Base-by-base conservation (phyloP, 2,797 vertebrate genomes). In the Podarcis siculus region DNA sequence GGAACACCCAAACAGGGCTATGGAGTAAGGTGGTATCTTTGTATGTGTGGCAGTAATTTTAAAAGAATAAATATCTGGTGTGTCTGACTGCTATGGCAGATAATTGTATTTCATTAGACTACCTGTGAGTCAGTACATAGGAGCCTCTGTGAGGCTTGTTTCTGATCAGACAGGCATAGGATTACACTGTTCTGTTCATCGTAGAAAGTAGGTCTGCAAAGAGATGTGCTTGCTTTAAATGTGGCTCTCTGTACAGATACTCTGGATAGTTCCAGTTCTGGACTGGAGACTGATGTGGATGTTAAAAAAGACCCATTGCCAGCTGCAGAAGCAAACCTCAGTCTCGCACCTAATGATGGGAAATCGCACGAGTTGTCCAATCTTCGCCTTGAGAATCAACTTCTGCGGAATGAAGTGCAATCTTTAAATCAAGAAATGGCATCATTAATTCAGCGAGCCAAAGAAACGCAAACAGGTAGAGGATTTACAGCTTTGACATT, bases 401-500 rank as follows among this genome's bases (percentile, higher is more conserved):
- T 99, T 64, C 95, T 99, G 87, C 97, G 98, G 77, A 99, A 96
- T 78, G 99, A 99, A 93, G 98, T 99, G 90, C 96, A 98, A 4
- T 99, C 99, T 72, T 98, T 99, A 94, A 99, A 99, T 97, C 99
- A 99, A 95, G 99, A 99, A 97, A 98, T 99, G 98, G 98, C 98
- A 27, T 98, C 98, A 0, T 93, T 99, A 92, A 97, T 99, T 95
- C 98, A 99, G 94, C 98, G 98, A 91, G 98, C 98, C 88, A 99
- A 99, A 96, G 98, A 98, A 96, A 97, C 98, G 19, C 99, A 99
- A 93, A 98, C 98, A 91, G 99, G 99, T 99, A 95, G 55, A 79
- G 49, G 19, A 4, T 77, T 87, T 72, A 58, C 85, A 88, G 42
- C 5, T n/a, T 13, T 27, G 45, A 37, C 8, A 58, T 37, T 23